Conservation (phyloP, 2,888 invertebrate genomes). For the Ramazzottius varieornatus region DNA sequence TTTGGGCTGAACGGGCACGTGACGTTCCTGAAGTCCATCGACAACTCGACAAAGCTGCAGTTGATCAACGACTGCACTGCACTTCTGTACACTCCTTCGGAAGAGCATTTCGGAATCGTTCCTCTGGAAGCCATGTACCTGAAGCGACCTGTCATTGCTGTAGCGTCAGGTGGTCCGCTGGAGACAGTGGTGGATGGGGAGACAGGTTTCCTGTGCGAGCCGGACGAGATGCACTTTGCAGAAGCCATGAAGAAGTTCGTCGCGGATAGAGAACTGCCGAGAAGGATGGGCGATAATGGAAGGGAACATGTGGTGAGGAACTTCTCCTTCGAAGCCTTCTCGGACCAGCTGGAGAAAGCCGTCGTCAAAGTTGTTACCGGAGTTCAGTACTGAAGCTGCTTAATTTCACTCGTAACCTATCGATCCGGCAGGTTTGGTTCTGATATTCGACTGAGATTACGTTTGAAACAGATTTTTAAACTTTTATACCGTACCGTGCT, state of each 20-base stretch:
- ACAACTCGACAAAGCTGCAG: conserved; percentile 52
- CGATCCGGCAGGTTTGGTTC: too few species aligned
- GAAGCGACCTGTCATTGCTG: conserved; percentile 71
- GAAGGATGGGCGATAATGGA: conserved; percentile 47
- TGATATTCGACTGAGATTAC: too few species aligned
- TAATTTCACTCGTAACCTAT: too few species aligned
- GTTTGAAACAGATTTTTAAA: too few species aligned
- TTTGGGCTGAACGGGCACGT: conserved; percentile 35
- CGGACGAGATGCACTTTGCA: conserved; percentile 34
- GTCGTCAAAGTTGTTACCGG: background rate
- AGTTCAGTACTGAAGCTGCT: too few species aligned
- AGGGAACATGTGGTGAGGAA: conserved; percentile 22
- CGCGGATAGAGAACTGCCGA: conserved; percentile 32
- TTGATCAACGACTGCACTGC: conserved; percentile 48
- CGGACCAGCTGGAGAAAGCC: conserved; percentile 5
- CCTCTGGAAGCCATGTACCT: conserved; percentile 94
- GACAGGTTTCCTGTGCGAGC: conserved; percentile 52
- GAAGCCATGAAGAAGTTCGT: conserved; percentile 44
- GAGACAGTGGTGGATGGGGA: conserved; percentile 58
- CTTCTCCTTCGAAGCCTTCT: conserved; percentile 21
- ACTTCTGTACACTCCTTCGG: conserved; percentile 73
- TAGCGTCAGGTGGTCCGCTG: conserved; percentile 75
- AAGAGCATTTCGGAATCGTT: conserved; percentile 97
- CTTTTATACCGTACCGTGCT: too few species aligned
- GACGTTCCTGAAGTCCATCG: conserved; percentile 58